Percentiles rank a stretch among this genome's conserved stretches.
phyloP scores from a whole-genome alignment of 2,888 invertebrate species.

The Loripinus fragilis region DNA sequence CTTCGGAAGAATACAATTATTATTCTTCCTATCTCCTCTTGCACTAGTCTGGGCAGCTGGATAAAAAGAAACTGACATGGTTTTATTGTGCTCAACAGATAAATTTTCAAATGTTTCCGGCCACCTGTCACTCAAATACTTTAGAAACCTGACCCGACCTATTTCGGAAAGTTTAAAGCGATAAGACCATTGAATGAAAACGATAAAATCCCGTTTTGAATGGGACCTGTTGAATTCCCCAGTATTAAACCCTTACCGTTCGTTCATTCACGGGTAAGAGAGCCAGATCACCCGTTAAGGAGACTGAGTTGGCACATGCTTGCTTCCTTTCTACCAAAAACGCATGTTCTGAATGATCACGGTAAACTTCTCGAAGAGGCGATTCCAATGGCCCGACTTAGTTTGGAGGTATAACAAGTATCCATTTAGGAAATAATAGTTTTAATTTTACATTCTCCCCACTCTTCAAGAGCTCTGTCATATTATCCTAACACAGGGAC shows the following conservation, averaged over 20 bases:
- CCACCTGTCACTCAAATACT: slow-evolving; percentile 60
- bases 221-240: slow-evolving; percentile 12
- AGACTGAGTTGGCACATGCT: too few species aligned
- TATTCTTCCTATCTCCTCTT: slow-evolving; percentile 26
- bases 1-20: neutral
- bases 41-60: slow-evolving; percentile 63
- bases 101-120: slow-evolving; percentile 54
- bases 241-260: slow-evolving; percentile 7
- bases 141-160: slow-evolving; percentile 58
- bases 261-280: neutral
- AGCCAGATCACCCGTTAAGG: too few species aligned
- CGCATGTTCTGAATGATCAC: too few species aligned
- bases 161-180: slow-evolving; percentile 32
- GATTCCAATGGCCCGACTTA: too few species aligned
- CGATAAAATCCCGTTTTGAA: slow-evolving; percentile 21
- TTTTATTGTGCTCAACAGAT: slow-evolving; percentile 24
- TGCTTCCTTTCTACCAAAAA: too few species aligned
- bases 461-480: too few species aligned
- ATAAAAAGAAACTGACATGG: slow-evolving; percentile 42
- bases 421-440: too few species aligned
- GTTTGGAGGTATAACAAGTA: too few species aligned
- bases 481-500: neutral
- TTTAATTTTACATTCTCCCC: too few species aligned
- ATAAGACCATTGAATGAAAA: slow-evolving; percentile 4
- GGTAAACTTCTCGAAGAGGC: too few species aligned